These are phyloP conservation scores for Microcebus griseorufus DNA, from an alignment of 2,113 vertebrate species.

Conservation along the genomic window DNA sequence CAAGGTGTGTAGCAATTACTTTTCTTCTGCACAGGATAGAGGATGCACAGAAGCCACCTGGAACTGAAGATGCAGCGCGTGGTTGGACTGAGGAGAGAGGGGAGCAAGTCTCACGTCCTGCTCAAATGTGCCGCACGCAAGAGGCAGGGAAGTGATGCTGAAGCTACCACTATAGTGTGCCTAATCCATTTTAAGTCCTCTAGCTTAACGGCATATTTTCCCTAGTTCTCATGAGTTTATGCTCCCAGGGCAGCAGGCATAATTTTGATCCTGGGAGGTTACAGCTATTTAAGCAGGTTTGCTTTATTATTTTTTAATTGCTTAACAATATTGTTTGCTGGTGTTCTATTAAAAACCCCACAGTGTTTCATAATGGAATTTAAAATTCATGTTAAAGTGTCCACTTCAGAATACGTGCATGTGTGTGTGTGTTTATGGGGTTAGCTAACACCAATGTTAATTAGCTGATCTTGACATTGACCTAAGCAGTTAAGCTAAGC, in stretches of 20 bases:
- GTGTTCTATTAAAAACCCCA: constrained; percentile 57
- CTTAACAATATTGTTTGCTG: constrained; percentile 45
- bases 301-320: constrained; percentile 67
- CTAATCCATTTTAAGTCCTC: background rate
- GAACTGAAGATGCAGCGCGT: no score
- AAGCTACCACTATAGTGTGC: background rate
- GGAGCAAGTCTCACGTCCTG: background rate
- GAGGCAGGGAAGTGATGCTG: background rate
- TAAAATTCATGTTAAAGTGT: constrained; percentile 16
- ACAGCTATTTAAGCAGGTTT: constrained; percentile 51
- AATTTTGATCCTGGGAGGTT: constrained; percentile 33
- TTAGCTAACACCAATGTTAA: background rate
- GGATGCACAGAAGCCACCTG: background rate
- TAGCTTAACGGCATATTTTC: background rate
- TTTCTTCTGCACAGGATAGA: background rate
- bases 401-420: background rate
- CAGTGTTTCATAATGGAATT: constrained; percentile 8
- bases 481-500: background rate
- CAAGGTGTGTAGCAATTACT: background rate
- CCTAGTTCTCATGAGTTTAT: background rate
- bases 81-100: background rate
- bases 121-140: background rate
- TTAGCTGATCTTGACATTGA: constrained; percentile 7
- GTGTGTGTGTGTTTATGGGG: background rate
- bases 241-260: constrained; percentile 35